Conservation (phyloP, 2,113 vertebrate genomes). For the Rattus rattus region DNA sequence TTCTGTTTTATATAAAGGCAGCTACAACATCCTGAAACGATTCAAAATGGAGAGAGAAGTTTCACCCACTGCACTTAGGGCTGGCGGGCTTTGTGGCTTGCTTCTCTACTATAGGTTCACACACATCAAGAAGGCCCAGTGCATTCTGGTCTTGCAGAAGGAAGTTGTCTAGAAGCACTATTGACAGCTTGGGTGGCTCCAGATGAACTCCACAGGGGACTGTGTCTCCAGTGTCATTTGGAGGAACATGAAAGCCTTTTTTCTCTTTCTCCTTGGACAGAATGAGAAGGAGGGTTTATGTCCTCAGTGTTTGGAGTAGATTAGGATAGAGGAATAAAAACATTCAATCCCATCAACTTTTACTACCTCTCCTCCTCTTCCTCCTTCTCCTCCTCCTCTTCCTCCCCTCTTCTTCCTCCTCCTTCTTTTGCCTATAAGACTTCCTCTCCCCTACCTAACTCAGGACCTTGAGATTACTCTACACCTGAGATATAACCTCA, state of each 20-base stretch:
- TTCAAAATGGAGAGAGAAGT: not conserved
- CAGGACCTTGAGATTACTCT: not conserved
- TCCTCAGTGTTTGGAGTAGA: not conserved
- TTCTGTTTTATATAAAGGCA: not conserved
- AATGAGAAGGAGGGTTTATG: not conserved
- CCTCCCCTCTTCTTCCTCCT: not conserved
- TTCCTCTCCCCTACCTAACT: not conserved
- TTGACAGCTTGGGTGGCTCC: not conserved
- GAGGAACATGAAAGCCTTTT: not conserved
- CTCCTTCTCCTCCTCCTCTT: too few relatives aligned
- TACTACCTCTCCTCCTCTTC: not conserved
- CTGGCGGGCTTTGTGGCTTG: not conserved
- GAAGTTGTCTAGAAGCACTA: not conserved
- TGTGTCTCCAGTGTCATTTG: not conserved
- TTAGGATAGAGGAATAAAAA: not conserved
- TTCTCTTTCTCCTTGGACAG: not conserved
- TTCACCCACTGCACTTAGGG: not conserved
- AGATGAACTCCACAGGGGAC: not conserved
- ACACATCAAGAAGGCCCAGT: not conserved
- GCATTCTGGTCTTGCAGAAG: not conserved
- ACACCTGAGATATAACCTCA: not conserved
- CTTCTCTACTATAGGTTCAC: not conserved
- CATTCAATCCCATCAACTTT: not conserved
- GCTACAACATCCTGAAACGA: not conserved
- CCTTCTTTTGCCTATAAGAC: too few relatives aligned